Conservation (phyloP, 2,113 vertebrate genomes). For the Cygnus buccinator region DNA sequence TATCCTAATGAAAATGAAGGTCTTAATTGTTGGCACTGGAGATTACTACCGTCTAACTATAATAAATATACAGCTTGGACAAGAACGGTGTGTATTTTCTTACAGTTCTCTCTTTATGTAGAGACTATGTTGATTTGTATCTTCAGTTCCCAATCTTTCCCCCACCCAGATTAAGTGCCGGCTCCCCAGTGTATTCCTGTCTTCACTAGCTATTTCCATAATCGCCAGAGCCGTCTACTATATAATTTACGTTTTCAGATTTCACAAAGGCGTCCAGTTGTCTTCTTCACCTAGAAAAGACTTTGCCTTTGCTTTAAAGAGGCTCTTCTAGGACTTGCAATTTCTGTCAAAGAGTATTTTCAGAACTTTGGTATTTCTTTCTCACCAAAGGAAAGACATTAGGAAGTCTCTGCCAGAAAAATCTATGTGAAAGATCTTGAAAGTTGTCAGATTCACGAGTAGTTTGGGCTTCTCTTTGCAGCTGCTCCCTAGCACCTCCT, state of each 20-base stretch:
- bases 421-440: not conserved
- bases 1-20: not conserved
- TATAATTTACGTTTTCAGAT: not conserved
- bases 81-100: not conserved
- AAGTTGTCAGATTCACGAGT: not conserved
- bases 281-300: not conserved
- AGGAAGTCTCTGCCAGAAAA: not conserved
- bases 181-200: not conserved
- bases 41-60: not conserved
- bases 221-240: not conserved
- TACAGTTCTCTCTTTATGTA: not conserved
- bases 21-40: not conserved
- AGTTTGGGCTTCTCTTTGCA: not conserved
- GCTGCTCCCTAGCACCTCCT: not conserved
- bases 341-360: not conserved
- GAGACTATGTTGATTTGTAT: not conserved
- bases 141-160: slow-evolving; percentile 3
- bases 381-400: not conserved
- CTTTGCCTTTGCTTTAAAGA: not conserved
- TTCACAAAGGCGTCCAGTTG: not conserved
- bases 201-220: slow-evolving; percentile 3
- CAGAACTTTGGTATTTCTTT: not conserved
- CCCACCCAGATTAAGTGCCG: not conserved
- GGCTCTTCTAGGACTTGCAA: not conserved
- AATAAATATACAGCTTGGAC: not conserved